These are phyloP conservation scores for Pharmacophagus antenor DNA, from an alignment of 2,888 invertebrate species.

Conservation along the genomic window DNA sequence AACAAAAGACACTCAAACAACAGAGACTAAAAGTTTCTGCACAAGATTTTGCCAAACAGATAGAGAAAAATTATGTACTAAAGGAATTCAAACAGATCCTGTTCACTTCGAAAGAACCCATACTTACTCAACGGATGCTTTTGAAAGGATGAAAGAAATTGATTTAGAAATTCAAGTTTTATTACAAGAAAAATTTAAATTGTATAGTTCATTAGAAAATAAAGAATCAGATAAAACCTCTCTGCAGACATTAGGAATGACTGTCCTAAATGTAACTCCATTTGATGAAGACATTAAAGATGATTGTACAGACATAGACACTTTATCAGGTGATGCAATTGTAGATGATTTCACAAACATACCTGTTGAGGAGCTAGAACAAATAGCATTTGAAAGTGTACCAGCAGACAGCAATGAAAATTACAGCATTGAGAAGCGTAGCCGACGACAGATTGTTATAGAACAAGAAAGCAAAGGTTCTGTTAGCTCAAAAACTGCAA, in stretches of 20 bases:
- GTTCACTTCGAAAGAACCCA: conserved; percentile 38
- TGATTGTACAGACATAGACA: conserved; percentile 37
- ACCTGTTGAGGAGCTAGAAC: conserved; percentile 66
- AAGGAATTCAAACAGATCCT: conserved; percentile 57
- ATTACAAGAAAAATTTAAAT: conserved; percentile 79
- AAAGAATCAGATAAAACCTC: conserved; percentile 50
- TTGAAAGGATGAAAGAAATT: conserved; percentile 82
- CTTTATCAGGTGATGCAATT: conserved; percentile 54
- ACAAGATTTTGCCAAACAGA: conserved; percentile 54
- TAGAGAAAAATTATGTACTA: conserved; percentile 41
- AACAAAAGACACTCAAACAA: conserved; percentile 56
- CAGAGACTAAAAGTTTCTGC: conserved; percentile 38
- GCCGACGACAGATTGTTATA: conserved; percentile 43
- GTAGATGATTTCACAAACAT: conserved; percentile 64
- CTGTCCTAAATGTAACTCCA: conserved; percentile 61
- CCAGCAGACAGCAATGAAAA: conserved; percentile 39
- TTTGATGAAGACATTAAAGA: conserved; percentile 40
- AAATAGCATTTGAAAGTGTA: conserved; percentile 62
- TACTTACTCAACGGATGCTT: conserved; percentile 53
- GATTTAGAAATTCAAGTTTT: conserved; percentile 81
- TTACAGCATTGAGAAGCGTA: conserved; percentile 40
- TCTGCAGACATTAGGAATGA: conserved; percentile 65
- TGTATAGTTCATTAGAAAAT: conserved; percentile 76
- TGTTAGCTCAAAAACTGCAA: conserved; percentile 46
- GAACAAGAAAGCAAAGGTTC: conserved; percentile 44